These are phyloP conservation scores for Gymnobelideus leadbeateri DNA, from an alignment of 2,113 vertebrate species.

Conservation along the genomic window DNA sequence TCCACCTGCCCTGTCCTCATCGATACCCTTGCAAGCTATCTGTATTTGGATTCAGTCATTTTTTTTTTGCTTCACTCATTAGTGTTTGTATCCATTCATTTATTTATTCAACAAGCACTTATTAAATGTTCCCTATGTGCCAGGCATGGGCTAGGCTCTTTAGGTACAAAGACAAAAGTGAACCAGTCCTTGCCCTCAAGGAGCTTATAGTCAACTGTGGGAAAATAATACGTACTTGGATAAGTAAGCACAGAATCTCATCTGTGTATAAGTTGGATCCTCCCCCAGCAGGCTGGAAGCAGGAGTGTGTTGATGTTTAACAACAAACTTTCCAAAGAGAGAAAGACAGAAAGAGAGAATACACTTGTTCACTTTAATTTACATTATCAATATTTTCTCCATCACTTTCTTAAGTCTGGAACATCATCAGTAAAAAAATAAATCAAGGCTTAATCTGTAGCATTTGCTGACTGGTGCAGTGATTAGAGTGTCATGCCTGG, in stretches of 20 bases:
- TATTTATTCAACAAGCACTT: neutral
- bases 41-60: neutral
- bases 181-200: neutral
- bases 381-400: neutral
- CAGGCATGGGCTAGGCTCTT: too few species aligned
- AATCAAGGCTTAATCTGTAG: too few species aligned
- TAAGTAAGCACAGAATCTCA: neutral
- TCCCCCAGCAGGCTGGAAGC: neutral
- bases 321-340: neutral
- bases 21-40: neutral
- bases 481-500: too few species aligned
- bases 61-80: neutral
- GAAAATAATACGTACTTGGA: too few species aligned
- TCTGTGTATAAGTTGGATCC: neutral
- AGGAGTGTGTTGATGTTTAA: neutral
- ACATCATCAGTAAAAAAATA: neutral
- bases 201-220: neutral
- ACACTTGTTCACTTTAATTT: too few species aligned
- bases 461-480: neutral
- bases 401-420: neutral
- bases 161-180: too few species aligned
- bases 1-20: rapidly evolving
- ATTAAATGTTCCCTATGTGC: neutral
- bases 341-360: too few species aligned
- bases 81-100: neutral